phyloP scores from a whole-genome alignment of 2,113 vertebrate genomes.

The Oceanodroma tethys region DNA sequence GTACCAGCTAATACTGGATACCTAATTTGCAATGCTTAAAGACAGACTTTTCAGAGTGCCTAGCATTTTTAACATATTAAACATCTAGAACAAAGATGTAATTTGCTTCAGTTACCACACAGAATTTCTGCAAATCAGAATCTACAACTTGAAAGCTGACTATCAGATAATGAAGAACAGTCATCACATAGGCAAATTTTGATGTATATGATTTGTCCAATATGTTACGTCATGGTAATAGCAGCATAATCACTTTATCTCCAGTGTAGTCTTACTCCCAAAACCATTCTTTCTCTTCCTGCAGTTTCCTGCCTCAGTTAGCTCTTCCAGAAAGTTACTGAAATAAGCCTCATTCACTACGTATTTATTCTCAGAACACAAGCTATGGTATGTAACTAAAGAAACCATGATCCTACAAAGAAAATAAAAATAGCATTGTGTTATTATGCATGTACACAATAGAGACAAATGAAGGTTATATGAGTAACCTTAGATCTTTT shows the following conservation, averaged over 20 bases:
- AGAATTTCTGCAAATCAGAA: not conserved
- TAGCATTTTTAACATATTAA: not conserved
- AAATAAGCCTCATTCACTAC: not conserved
- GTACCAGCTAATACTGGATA: not conserved
- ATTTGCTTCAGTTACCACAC: not conserved
- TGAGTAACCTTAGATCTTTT: not conserved
- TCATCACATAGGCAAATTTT: not conserved
- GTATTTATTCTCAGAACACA: not conserved
- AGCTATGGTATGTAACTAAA: not conserved
- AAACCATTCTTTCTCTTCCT: not conserved
- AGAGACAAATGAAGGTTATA: not conserved
- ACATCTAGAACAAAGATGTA: not conserved
- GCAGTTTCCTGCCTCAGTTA: not conserved
- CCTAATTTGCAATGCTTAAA: not conserved
- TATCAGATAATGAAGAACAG: not conserved
- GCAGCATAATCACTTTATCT: not conserved
- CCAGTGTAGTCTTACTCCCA: not conserved
- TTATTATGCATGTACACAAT: not conserved
- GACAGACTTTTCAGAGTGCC: not conserved
- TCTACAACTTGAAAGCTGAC: not conserved
- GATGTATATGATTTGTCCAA: not conserved
- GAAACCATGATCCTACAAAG: not conserved
- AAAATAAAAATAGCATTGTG: not conserved
- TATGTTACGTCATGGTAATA: not conserved
- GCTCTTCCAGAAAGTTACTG: not conserved